phyloP scores from a whole-genome alignment of 2,888 invertebrate genomes.

The Epinotia ramella region DNA sequence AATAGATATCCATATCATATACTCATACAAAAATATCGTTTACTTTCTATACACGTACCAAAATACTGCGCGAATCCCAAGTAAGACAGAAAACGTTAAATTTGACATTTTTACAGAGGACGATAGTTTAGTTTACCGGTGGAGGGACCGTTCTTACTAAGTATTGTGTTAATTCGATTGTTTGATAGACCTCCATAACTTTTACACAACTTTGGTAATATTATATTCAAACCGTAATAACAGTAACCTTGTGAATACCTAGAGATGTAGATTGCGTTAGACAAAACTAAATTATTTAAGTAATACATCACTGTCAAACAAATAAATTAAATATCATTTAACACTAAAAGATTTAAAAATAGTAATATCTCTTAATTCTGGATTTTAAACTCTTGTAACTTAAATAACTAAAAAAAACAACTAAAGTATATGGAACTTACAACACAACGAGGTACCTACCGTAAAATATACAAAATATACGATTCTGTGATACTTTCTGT shows the following conservation, averaged over 20 bases:
- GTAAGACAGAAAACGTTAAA: constrained; percentile 15
- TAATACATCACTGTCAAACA: constrained; percentile 58
- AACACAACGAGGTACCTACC: constrained; percentile 64
- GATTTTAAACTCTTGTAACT: constrained; percentile 77
- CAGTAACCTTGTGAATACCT: constrained; percentile 26
- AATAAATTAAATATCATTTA: constrained; percentile 75
- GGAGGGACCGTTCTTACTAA: constrained; percentile 27
- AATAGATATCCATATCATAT: constrained; percentile 62
- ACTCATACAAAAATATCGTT: constrained; percentile 83
- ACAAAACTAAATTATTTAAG: constrained; percentile 47
- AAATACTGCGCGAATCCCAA: constrained; percentile 67
- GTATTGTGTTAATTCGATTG: constrained; percentile 16
- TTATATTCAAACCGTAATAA: constrained; percentile 51
- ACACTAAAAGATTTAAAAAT: constrained; percentile 67
- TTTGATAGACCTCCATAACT: constrained; percentile 50
- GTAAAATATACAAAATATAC: constrained; percentile 55
- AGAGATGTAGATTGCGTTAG: constrained; percentile 27
- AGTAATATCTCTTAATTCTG: constrained; percentile 82
- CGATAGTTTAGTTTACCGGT: constrained; percentile 22
- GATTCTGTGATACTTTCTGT: constrained; percentile 33
- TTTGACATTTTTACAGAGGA: not conserved
- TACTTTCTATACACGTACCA: constrained; percentile 78
- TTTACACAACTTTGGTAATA: constrained; percentile 61
- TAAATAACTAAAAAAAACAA: constrained; percentile 79
- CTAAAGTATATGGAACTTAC: constrained; percentile 63